These are phyloP conservation scores for Dromaius novaehollandiae DNA, from an alignment of 2,113 vertebrate species.

Conservation along the genomic window DNA sequence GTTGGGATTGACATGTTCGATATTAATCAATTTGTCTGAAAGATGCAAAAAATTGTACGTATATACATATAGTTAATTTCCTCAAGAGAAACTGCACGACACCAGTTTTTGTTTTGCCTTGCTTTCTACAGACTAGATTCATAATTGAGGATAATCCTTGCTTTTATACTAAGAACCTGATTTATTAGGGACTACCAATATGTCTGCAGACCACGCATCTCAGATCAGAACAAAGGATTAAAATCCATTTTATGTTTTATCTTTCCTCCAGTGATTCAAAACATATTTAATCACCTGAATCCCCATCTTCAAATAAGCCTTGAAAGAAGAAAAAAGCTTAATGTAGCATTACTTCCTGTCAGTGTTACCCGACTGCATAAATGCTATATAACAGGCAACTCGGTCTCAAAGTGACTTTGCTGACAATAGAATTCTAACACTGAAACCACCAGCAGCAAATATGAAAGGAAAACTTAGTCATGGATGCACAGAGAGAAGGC, in stretches of 20 bases:
- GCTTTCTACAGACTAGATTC: neutral
- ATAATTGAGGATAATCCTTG: neutral
- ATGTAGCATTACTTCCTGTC: neutral
- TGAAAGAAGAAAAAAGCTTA: neutral
- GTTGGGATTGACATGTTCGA: neutral
- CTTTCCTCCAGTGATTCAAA: neutral
- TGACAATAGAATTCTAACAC: slow-evolving; percentile 7
- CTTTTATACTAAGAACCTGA: neutral
- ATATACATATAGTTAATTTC: neutral
- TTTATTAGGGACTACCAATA: neutral
- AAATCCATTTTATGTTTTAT: neutral
- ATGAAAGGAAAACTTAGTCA: neutral
- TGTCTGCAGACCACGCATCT: neutral
- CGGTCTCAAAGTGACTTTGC: neutral
- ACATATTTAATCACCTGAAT: neutral
- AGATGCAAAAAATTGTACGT: neutral
- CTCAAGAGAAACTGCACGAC: neutral
- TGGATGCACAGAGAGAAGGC: neutral
- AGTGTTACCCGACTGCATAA: neutral
- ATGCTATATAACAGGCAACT: neutral
- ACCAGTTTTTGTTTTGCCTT: neutral
- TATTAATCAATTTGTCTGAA: neutral
- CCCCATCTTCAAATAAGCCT: neutral
- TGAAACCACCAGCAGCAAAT: slow-evolving; percentile 31
- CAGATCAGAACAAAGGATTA: neutral